Percentiles rank a stretch among this genome's conserved stretches.
Conservation (phyloP, 2,888 invertebrate species). For the Ophion obscuratus region DNA sequence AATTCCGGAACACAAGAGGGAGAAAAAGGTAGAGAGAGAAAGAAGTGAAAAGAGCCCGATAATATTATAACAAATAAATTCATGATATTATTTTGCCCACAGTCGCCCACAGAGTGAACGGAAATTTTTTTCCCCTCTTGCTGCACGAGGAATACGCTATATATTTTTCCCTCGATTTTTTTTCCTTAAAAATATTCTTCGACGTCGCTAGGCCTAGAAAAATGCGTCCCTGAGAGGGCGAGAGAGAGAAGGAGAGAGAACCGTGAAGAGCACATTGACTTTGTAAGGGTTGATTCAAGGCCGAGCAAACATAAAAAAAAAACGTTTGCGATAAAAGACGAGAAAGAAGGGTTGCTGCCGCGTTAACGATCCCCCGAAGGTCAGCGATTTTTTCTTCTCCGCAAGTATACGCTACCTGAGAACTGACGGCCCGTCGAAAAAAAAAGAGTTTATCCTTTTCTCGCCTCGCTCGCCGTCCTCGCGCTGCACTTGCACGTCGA, state of each 20-base stretch:
- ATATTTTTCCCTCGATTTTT: slow-evolving; percentile 43
- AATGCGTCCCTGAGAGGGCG: slow-evolving; percentile 40
- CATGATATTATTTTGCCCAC: slow-evolving; percentile 67
- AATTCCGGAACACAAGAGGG: slow-evolving; percentile 59
- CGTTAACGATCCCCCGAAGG: slow-evolving; percentile 66
- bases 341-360: slow-evolving; percentile 65
- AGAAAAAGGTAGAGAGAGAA: slow-evolving; percentile 8
- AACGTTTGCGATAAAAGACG: slow-evolving; percentile 47
- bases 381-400: slow-evolving; percentile 53
- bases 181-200: not conserved
- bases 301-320: slow-evolving; percentile 44
- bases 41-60: slow-evolving; percentile 49
- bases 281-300: slow-evolving; percentile 67
- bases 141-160: slow-evolving; percentile 50
- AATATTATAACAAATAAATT: slow-evolving; percentile 72
- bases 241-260: slow-evolving; percentile 8
- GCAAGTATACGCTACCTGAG: slow-evolving; percentile 56
- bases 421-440: slow-evolving; percentile 38
- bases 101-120: slow-evolving; percentile 64
- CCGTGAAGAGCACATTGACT: slow-evolving; percentile 46
- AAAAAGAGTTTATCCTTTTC: slow-evolving; percentile 62
- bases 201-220: slow-evolving; percentile 43
- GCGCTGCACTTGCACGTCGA: slow-evolving; percentile 66
- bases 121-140: slow-evolving; percentile 42
- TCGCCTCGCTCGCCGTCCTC: slow-evolving; percentile 27